A percentile compares a stretch with the other conserved stretches of the same genome.
These are phyloP conservation scores for Catharus minimus DNA, from an alignment of 2,113 vertebrate species.

Conservation along the genomic window DNA sequence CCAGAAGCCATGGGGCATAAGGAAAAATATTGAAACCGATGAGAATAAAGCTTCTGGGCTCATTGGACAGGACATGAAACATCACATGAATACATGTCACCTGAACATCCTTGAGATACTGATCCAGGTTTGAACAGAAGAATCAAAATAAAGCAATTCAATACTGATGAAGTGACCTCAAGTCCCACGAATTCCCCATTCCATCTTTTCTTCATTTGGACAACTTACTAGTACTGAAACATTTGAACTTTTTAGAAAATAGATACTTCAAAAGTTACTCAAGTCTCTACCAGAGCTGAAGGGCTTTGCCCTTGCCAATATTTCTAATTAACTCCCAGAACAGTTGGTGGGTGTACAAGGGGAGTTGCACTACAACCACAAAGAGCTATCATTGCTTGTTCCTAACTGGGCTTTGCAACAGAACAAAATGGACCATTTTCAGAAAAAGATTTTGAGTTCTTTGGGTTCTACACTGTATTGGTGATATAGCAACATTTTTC, in stretches of 20 bases:
- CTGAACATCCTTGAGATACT: background rate
- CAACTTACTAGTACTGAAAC: background rate
- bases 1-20: background rate
- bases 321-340: background rate
- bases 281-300: background rate
- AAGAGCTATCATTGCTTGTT: background rate
- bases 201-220: background rate
- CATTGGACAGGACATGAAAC: background rate
- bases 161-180: background rate
- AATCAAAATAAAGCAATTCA: background rate
- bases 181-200: background rate
- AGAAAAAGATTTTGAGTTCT: background rate
- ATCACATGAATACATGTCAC: rapidly evolving
- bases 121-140: background rate
- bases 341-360: background rate
- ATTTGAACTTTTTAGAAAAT: background rate
- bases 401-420: background rate
- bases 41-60: background rate
- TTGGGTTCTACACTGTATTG: background rate
- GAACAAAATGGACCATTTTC: background rate
- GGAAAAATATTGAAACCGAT: background rate
- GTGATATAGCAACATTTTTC: background rate
- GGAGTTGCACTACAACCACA: background rate
- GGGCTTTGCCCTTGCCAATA: background rate
- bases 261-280: background rate